Percentiles rank a stretch among this genome's conserved stretches.
These are phyloP conservation scores for Eupithecia exiguata DNA, from an alignment of 2,888 invertebrate species.

Conservation along the genomic window DNA sequence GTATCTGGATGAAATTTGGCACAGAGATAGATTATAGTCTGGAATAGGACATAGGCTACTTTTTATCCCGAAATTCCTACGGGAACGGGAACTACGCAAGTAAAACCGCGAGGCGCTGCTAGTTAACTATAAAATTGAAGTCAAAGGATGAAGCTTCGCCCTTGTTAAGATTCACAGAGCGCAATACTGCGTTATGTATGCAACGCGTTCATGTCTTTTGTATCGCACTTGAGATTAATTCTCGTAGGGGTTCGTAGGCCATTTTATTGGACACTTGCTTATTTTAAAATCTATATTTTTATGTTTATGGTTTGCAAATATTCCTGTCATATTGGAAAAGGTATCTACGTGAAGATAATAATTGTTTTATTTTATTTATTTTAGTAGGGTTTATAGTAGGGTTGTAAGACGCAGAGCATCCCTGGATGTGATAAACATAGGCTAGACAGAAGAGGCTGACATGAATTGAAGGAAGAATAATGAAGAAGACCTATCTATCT, in stretches of 20 bases:
- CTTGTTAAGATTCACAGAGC: slow-evolving; percentile 4
- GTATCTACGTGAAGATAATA: background rate
- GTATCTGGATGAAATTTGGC: too few species aligned
- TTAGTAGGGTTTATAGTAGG: too few species aligned
- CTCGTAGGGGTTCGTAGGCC: background rate
- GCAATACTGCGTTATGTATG: slow-evolving; percentile 42
- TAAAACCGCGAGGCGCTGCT: too few species aligned
- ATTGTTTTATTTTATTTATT: background rate
- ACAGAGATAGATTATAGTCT: too few species aligned
- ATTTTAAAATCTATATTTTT: background rate
- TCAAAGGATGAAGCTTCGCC: background rate
- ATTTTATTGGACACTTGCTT: background rate
- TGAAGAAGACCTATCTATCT: too few species aligned
- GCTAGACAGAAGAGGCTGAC: background rate
- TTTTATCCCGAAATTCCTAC: too few species aligned
- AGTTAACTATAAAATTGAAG: background rate
- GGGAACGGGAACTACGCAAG: too few species aligned
- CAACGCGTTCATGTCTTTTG: slow-evolving; percentile 69
- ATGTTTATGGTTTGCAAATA: background rate
- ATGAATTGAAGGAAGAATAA: too few species aligned
- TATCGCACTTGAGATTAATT: slow-evolving; percentile 5
- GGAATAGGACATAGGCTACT: too few species aligned
- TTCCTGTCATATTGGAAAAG: background rate
- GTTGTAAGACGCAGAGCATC: background rate
- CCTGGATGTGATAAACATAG: too few species aligned